Evolutionary conservation across 2,888 invertebrate species (phyloP).

Genomic region (Hoplodrina ambigua): DNA sequence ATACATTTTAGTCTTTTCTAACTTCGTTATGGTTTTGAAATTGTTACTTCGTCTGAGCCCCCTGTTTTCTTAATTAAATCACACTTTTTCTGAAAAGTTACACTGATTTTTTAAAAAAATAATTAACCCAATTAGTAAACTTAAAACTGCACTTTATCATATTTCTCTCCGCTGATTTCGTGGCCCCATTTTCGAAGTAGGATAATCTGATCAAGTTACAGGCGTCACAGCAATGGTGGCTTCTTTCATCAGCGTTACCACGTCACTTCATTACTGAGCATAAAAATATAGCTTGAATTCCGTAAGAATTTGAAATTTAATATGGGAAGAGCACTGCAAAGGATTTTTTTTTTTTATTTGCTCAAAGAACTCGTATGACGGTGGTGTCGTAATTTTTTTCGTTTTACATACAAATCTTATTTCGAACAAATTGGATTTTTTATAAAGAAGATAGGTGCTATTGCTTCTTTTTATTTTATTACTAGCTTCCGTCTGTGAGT

Average conservation of each 20-base stretch:
- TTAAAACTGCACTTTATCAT: not conserved
- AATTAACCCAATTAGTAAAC: not conserved
- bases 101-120: not conserved
- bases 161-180: constrained; percentile 26
- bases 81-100: not conserved
- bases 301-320: constrained; percentile 39
- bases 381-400: not conserved
- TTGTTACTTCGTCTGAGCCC: no score
- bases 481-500: no score
- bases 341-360: constrained; percentile 9
- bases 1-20: no score
- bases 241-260: constrained; percentile 61
- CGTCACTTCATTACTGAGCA: constrained; percentile 49
- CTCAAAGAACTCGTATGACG: not conserved
- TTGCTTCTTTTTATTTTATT: no score
- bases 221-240: constrained; percentile 42
- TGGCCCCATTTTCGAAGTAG: constrained; percentile 41
- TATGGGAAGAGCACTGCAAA: constrained; percentile 22
- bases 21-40: no score
- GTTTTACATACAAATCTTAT: not conserved
- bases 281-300: constrained; percentile 36
- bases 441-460: not conserved
- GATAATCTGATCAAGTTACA: constrained; percentile 57
- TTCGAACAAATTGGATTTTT: not conserved
- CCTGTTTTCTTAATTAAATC: no score